phyloP scores from a whole-genome alignment of 2,797 vertebrate genomes.

The Cuculus canorus region DNA sequence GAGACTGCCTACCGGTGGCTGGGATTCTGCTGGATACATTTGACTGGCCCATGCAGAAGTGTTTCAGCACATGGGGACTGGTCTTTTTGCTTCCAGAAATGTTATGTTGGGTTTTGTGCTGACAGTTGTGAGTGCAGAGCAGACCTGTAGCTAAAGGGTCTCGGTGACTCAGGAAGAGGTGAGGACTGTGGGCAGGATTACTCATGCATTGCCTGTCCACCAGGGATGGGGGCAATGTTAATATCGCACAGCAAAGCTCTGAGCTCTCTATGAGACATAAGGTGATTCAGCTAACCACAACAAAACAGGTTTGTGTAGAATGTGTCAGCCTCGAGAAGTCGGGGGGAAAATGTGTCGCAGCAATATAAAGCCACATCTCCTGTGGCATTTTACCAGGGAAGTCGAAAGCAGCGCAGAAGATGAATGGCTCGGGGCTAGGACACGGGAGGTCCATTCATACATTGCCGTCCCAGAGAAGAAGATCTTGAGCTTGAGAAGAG shows the following conservation, averaged over 20 bases:
- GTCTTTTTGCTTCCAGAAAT: neutral
- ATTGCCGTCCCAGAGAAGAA: neutral
- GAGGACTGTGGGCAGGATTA: neutral
- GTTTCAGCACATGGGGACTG: neutral
- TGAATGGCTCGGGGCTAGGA: neutral
- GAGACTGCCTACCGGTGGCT: neutral
- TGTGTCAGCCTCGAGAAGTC: neutral
- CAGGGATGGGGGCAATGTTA: neutral
- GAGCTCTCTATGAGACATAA: fast-evolving
- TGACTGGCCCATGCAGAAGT: fast-evolving
- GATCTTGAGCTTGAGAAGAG: neutral
- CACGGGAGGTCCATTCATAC: neutral
- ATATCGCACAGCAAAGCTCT: neutral
- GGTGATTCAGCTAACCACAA: neutral
- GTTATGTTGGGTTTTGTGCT: neutral
- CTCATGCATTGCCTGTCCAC: fast-evolving
- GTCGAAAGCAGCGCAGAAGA: neutral
- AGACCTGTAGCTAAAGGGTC: neutral
- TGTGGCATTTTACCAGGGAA: neutral
- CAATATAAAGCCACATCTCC: neutral
- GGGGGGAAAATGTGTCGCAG: neutral
- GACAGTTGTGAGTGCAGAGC: fast-evolving
- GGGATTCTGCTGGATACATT: neutral
- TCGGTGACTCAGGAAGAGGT: neutral
- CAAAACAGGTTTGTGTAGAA: neutral